Conservation (phyloP, 2,113 vertebrate species). For the Heterochromis multidens region DNA sequence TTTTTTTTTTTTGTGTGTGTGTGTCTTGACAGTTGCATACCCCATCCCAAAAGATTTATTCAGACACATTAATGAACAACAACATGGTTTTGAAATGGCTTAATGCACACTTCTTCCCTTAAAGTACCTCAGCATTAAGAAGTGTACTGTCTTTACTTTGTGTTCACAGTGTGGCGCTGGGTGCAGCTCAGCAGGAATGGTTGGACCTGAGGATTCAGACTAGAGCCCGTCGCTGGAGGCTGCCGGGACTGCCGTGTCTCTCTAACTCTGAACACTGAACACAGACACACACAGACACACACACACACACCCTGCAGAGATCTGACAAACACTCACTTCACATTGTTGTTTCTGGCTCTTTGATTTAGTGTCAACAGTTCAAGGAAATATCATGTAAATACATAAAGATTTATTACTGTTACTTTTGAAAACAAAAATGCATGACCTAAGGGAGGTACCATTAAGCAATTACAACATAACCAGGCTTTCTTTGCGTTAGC, state of each 20-base stretch:
- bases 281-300: neutral
- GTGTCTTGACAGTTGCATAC: neutral
- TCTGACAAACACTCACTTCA: neutral
- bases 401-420: neutral
- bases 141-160: neutral
- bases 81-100: neutral
- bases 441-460: neutral
- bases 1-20: too few species aligned
- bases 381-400: neutral
- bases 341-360: neutral
- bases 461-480: neutral
- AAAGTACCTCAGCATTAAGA: neutral
- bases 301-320: neutral
- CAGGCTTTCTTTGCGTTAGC: too few species aligned
- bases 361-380: neutral
- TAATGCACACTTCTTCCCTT: neutral
- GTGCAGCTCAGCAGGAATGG: conserved; percentile 53
- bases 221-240: conserved; percentile 35
- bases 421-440: neutral
- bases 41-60: neutral
- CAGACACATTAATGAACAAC: neutral
- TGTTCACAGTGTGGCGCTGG: conserved; percentile 32
- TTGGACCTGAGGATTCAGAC: conserved; percentile 56
- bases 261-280: conserved; percentile 44
- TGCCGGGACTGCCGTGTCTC: conserved; percentile 50